Percentiles rank a stretch among this genome's conserved stretches.
Conservation (phyloP, 2,888 invertebrate genomes). For the Dynastes hyllus region DNA sequence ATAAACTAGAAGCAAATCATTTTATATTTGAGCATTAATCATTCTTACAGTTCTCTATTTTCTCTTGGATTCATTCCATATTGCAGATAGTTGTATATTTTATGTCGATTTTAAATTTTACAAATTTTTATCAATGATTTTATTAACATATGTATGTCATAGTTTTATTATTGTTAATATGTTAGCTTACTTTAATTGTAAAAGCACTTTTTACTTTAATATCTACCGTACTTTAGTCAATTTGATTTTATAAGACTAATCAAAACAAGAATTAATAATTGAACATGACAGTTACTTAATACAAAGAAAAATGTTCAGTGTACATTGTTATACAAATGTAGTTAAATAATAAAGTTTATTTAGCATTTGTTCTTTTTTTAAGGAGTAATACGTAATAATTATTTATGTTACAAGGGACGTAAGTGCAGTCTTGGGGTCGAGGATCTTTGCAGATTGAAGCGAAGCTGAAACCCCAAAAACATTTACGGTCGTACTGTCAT, state of each 20-base stretch:
- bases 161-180: not conserved
- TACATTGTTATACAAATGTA: slow-evolving; percentile 11
- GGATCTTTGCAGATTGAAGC: too few relatives aligned
- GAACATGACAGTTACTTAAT: slow-evolving; percentile 6
- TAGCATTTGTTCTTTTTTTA: slow-evolving; percentile 1
- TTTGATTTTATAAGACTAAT: slow-evolving; percentile 2
- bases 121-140: not conserved
- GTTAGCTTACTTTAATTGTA: slow-evolving; percentile 5
- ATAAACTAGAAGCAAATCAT: slow-evolving; percentile 18
- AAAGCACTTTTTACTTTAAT: not conserved
- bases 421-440: too few relatives aligned
- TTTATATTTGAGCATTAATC: slow-evolving; percentile 17
- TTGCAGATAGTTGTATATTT: not conserved
- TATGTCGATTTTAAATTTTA: not conserved
- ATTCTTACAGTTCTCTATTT: not conserved
- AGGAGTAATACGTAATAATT: too few relatives aligned
- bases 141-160: not conserved
- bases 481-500: too few relatives aligned
- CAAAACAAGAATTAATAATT: slow-evolving; percentile 3
- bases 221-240: not conserved
- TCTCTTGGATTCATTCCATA: not conserved
- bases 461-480: too few relatives aligned
- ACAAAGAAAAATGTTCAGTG: not conserved
- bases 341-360: slow-evolving; percentile 18
- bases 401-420: too few relatives aligned